phyloP scores from a whole-genome alignment of 2,888 invertebrate species.

The Phyto melanocephala region DNA sequence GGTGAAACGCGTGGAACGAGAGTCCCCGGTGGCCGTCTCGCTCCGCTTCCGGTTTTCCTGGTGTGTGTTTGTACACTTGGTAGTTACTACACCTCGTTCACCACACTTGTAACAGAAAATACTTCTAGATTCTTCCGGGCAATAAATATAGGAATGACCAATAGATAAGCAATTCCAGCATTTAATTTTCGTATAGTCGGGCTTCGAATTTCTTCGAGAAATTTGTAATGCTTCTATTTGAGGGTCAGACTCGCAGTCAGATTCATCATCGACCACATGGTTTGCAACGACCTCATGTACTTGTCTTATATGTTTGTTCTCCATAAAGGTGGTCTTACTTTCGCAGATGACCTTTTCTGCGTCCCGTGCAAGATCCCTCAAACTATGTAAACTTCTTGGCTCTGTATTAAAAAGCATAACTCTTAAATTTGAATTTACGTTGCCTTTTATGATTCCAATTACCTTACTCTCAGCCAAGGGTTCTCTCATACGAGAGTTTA shows the following conservation, averaged over 20 bases:
- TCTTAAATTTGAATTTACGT: neutral
- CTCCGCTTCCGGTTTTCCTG: constrained; percentile 13
- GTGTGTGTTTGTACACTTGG: constrained; percentile 7
- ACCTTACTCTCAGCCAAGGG: neutral
- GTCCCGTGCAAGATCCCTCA: neutral
- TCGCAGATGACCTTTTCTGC: neutral
- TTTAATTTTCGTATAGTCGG: constrained; percentile 23
- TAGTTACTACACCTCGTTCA: too few relatives aligned
- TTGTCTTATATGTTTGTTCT: neutral
- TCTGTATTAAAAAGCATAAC: constrained; percentile 9
- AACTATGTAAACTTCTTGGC: neutral
- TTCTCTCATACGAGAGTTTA: constrained; percentile 9
- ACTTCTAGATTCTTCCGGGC: neutral
- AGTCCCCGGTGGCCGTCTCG: too few relatives aligned
- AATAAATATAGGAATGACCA: constrained; percentile 41
- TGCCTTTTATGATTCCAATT: neutral
- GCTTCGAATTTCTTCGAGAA: neutral
- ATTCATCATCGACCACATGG: neutral
- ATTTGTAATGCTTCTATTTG: constrained; percentile 9
- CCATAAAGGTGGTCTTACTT: neutral
- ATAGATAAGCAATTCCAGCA: constrained; percentile 28
- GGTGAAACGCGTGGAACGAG: constrained; percentile 12
- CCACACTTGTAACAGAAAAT: too few relatives aligned
- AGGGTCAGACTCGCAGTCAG: neutral
- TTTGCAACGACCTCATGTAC: neutral